Base-by-base conservation (phyloP, 2,888 invertebrate genomes). In the Ischnura elegans region DNA sequence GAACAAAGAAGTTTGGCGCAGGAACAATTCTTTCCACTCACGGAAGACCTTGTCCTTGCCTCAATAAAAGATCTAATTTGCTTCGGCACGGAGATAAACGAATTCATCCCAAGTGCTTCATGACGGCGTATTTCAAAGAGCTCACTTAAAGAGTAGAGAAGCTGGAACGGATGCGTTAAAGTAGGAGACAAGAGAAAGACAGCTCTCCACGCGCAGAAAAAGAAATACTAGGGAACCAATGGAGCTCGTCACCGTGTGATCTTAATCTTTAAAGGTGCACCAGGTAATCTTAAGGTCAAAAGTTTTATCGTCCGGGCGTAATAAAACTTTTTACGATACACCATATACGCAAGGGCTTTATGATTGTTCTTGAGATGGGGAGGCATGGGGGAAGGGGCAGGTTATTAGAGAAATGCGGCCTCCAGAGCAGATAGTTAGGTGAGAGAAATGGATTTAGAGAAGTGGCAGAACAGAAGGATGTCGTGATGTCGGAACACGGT, bases 271-370 rank as follows among this genome's bases (percentile, higher is more conserved):
- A 76, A n/a, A 76, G 76, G 29, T 76, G 76, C 76, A 76, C 87
- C 55, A 42, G 51, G 51, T 61, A 87, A 87, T 87, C 55, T 61
- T 87, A 36, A 55, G 55, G 42, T 42, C 51, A 42, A 55, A 61
- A 87, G 55, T 87, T 87, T 87, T 87, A 87, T 87, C 87, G 55
- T 42, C 55, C 21, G 21, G 0, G 55, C 36, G 55, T 51, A 87
- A 87, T 87, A 87, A 87, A 87, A 16, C 55, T 87, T 87, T 87
- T 87, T 87, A 87, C 87, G 87, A 55, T 55, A 51, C 42, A 42
- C 87, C 42, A 87, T 87, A 87, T 87, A 51, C 19, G 51, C 55
- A 87, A n/a, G 87, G 51, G 29, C 87, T 87, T 87, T 87, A 55
- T 87, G 36, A 87, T 87, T 87, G 76, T 76, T 76, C 76, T 36